Conservation (phyloP, 2,113 vertebrate genomes). For the Callospermophilus lateralis region DNA sequence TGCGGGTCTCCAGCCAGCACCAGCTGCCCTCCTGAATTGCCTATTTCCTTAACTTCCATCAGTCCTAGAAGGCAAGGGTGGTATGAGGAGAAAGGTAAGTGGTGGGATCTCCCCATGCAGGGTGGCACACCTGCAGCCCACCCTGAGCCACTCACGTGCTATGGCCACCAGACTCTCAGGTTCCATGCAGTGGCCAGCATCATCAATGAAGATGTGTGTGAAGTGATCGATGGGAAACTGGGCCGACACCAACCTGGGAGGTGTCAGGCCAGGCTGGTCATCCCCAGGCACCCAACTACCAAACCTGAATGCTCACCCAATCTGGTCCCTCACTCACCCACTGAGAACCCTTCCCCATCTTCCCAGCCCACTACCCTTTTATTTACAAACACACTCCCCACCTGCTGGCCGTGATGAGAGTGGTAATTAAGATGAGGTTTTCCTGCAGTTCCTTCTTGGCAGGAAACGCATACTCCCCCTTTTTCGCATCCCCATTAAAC, state of each 20-base stretch:
- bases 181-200: slow-evolving; percentile 95
- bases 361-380: not conserved
- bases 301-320: not conserved
- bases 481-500: slow-evolving; percentile 90
- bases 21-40: slow-evolving; percentile 91
- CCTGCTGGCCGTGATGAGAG: slow-evolving; percentile 95
- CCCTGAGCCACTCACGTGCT: slow-evolving; percentile 88
- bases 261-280: slow-evolving; percentile 51
- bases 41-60: slow-evolving; percentile 84
- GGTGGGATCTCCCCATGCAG: fast-evolving
- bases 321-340: not conserved
- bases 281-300: not conserved
- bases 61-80: slow-evolving; percentile 87
- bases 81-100: not conserved
- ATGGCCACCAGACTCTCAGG: slow-evolving; percentile 91
- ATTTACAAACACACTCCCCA: slow-evolving; percentile 78
- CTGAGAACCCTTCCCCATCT: not conserved
- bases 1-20: slow-evolving; percentile 96
- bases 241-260: slow-evolving; percentile 91
- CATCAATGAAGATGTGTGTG: slow-evolving; percentile 96
- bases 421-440: slow-evolving; percentile 93
- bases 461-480: slow-evolving; percentile 87
- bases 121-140: not conserved
- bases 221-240: slow-evolving; percentile 90
- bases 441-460: slow-evolving; percentile 88